Conservation (phyloP, 2,888 invertebrate species). For the Muscina levida region DNA sequence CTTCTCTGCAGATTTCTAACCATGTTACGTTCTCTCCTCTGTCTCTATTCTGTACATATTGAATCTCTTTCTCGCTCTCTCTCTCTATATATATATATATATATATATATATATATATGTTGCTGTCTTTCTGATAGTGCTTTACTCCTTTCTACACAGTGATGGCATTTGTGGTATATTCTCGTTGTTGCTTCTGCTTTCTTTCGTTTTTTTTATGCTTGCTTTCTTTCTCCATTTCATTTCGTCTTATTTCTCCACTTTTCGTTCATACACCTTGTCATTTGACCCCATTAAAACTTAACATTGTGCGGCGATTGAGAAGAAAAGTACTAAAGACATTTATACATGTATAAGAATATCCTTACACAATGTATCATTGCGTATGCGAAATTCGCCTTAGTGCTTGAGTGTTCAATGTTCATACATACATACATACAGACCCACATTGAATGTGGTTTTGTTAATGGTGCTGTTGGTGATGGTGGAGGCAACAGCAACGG, state of each 20-base stretch:
- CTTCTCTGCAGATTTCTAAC: no score
- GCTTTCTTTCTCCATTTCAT: neutral
- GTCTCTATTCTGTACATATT: neutral
- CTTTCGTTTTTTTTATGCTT: neutral
- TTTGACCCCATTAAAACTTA: slow-evolving; percentile 51
- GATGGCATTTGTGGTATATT: slow-evolving; percentile 4
- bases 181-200: no score
- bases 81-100: no score
- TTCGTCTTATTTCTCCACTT: neutral
- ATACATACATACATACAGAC: no score
- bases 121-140: no score
- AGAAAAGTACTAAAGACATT: neutral
- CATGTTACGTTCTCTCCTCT: neutral
- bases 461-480: neutral
- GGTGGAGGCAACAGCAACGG: neutral
- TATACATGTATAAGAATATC: neutral
- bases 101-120: no score
- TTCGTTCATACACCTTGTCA: slow-evolving; percentile 15
- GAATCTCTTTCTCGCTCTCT: neutral
- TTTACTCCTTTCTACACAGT: neutral
- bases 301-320: slow-evolving; percentile 25
- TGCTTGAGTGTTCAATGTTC: no score
- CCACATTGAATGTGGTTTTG: neutral
- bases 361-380: slow-evolving; percentile 44
- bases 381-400: slow-evolving; percentile 14